These are phyloP conservation scores for Pristionchus exspectatus DNA, from an alignment of 2,888 invertebrate species.

Conservation along the genomic window DNA sequence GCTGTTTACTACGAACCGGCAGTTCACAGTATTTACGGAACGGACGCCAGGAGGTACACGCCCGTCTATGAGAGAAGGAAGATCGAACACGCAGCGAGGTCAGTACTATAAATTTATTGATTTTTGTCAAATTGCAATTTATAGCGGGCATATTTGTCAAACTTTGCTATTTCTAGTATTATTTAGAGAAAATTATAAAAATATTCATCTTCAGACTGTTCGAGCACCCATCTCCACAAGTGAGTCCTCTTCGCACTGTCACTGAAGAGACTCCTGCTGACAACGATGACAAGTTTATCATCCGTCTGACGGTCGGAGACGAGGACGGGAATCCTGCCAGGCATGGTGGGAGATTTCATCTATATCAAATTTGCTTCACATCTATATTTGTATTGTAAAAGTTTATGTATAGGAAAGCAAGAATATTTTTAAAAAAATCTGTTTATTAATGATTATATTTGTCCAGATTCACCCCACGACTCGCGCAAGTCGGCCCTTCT, in stretches of 20 bases:
- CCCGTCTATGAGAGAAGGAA: conserved; percentile 31
- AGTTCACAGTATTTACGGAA: conserved; percentile 37
- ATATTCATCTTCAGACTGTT: neutral
- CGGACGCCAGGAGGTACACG: conserved; percentile 48
- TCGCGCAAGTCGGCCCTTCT: conserved; percentile 10
- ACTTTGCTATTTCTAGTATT: too few relatives aligned
- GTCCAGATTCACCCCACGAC: neutral
- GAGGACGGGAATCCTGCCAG: neutral
- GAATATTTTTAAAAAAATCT: too few relatives aligned
- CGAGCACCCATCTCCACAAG: conserved; percentile 10
- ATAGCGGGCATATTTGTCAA: too few relatives aligned
- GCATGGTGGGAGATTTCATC: neutral
- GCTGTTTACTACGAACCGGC: conserved; percentile 43
- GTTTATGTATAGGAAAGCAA: too few relatives aligned
- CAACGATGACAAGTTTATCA: conserved; percentile 45
- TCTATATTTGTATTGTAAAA: too few relatives aligned
- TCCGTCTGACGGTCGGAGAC: conserved; percentile 49
- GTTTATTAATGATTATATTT: too few relatives aligned
- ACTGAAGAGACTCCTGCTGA: conserved; percentile 29
- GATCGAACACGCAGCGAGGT: conserved; percentile 17
- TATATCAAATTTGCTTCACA: too few relatives aligned
- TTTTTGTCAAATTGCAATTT: too few relatives aligned
- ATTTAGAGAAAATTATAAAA: neutral
- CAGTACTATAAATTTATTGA: neutral
- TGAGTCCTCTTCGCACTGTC: neutral